A percentile compares a stretch with the other conserved stretches of the same genome.
These are phyloP conservation scores for Lasioglossum lativentre DNA, from an alignment of 2,888 invertebrate species.

Conservation along the genomic window DNA sequence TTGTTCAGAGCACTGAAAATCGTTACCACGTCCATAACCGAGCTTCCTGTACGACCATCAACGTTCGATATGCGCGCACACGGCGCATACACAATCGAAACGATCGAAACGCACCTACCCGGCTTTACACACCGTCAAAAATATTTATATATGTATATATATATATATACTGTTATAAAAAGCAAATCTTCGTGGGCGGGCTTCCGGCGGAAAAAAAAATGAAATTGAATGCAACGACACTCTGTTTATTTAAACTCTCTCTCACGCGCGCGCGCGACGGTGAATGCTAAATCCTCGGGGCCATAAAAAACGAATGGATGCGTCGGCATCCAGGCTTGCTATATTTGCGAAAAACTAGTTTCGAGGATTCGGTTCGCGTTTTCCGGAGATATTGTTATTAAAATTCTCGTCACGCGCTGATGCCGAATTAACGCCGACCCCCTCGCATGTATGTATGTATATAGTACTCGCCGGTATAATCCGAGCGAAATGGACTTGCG, in stretches of 20 bases:
- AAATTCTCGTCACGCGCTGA: not conserved
- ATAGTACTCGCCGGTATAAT: not conserved
- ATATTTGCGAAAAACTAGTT: not conserved
- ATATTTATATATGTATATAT: too few species aligned
- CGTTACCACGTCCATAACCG: not conserved
- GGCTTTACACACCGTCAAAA: not conserved
- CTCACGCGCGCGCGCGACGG: too few species aligned
- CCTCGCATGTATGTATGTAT: not conserved
- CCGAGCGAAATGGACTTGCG: not conserved
- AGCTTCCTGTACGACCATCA: not conserved
- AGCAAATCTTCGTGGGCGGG: not conserved
- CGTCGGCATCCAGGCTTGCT: not conserved
- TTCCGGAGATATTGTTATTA: not conserved
- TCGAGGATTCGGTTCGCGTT: not conserved
- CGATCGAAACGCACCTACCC: too few species aligned
- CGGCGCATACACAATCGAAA: not conserved
- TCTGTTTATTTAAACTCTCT: not conserved
- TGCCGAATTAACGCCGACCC: constrained; percentile 8
- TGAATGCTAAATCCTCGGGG: not conserved
- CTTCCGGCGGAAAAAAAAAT: not conserved
- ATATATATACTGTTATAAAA: not conserved
- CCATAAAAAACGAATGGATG: constrained; percentile 6
- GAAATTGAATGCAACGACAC: constrained; percentile 13
- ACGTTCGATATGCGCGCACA: not conserved
- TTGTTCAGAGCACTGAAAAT: not conserved